These are phyloP conservation scores for Zosterops japonicus DNA, from an alignment of 2,113 vertebrate species.

Conservation along the genomic window DNA sequence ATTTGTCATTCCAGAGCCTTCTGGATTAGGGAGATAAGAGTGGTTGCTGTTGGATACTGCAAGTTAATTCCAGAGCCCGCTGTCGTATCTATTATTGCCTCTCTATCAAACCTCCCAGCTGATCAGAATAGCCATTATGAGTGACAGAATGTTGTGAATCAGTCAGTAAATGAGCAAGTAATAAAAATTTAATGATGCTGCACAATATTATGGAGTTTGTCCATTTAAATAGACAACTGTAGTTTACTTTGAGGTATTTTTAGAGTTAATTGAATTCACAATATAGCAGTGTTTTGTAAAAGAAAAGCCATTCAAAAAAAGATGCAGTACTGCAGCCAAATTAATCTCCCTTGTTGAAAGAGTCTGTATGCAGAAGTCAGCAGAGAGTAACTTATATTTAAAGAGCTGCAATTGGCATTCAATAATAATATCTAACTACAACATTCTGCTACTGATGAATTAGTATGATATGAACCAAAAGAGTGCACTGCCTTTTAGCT, in stretches of 20 bases:
- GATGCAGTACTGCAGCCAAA: constrained; percentile 11
- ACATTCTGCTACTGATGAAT: neutral
- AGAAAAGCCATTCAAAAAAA: neutral
- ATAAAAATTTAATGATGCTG: neutral
- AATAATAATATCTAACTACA: neutral
- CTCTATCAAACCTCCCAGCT: neutral
- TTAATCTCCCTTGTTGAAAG: neutral
- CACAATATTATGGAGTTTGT: neutral
- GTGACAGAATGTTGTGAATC: constrained; percentile 14
- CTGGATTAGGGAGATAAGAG: neutral
- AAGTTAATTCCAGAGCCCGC: neutral
- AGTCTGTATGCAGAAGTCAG: neutral
- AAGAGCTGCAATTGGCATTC: constrained; percentile 7
- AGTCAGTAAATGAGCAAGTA: neutral
- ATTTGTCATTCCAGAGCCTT: neutral
- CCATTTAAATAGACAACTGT: neutral
- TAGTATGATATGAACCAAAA: neutral
- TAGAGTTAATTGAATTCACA: constrained; percentile 3
- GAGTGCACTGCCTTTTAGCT: neutral
- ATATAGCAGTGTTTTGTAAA: neutral
- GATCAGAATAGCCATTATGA: neutral
- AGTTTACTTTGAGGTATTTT: constrained; percentile 29
- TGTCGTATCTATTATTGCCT: neutral
- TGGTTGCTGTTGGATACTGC: neutral
- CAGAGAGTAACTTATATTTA: neutral